Conservation (phyloP, 2,797 vertebrate genomes). For the Sylvia borin region DNA sequence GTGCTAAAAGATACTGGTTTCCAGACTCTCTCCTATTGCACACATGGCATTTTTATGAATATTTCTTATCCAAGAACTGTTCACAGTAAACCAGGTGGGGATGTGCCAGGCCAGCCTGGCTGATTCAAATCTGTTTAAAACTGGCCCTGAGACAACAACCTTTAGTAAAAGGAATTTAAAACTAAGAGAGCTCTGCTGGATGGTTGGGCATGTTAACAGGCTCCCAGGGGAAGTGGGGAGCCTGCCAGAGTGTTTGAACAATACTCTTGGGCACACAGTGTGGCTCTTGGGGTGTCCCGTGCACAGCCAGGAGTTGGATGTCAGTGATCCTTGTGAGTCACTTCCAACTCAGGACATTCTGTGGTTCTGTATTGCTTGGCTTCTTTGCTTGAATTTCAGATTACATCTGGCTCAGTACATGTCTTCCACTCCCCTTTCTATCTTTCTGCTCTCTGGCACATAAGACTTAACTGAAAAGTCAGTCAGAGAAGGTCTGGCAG, state of each 20-base stretch:
- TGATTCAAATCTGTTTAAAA: conserved; percentile 15
- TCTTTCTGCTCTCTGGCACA: not conserved
- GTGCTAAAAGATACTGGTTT: not conserved
- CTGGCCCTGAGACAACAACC: not conserved
- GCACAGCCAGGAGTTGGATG: not conserved
- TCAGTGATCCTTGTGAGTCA: not conserved
- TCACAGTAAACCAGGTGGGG: conserved; percentile 1
- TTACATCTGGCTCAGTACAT: not conserved
- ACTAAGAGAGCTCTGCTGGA: not conserved
- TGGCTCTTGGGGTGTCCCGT: not conserved
- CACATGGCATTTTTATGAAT: not conserved
- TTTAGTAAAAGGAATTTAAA: conserved; percentile 15
- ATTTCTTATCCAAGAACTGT: not conserved
- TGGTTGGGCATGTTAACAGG: not conserved
- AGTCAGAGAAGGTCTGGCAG: not conserved
- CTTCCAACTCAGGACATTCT: not conserved
- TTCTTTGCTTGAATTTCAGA: not conserved
- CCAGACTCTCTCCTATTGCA: not conserved
- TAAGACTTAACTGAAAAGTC: not conserved
- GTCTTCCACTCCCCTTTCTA: not conserved
- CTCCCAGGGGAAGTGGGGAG: not conserved
- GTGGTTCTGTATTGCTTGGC: not conserved
- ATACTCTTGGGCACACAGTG: not conserved
- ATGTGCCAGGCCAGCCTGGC: not conserved
- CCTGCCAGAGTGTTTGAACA: not conserved